Evolutionary conservation across 2,888 invertebrate species (phyloP), one percentile per base, ranked within the genome.

Genomic region (Chydorus sphaericus): DNA sequence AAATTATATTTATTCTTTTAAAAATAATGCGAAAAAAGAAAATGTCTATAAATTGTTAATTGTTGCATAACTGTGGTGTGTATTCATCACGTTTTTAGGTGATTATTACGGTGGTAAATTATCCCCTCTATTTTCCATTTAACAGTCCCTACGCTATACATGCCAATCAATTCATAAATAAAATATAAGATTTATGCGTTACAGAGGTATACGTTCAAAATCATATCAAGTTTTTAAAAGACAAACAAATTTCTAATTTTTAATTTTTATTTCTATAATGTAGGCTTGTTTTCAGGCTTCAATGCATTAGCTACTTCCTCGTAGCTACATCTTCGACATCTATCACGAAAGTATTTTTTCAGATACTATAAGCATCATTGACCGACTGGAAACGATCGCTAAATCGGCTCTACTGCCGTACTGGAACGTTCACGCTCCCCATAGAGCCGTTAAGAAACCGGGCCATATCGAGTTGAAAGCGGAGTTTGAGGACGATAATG

Each of bases 221-320:
- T n/a, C 7, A 44, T 14, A 26, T 44, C 20, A n/a, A 8, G 10
- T 8, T n/a, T 38, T 18, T n/a, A 16, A 44, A 33, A 44, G n/a
- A n/a, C n/a, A n/a, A n/a, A n/a, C n/a, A n/a, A n/a, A n/a, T 44
- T 44, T 44, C 11, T 16, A 7, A 38, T n/a, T 14, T 8, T 16
- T n/a, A 14, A 18, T 18, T n/a, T 20, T n/a, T n/a, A n/a, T n/a
- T n/a, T 8, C 2, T n/a, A 39, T n/a, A 3, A 39, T 14, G 20
- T 26, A 44, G 11, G 57, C 57, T 54, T 57, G 57, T 11, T 52
- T 28, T 31, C 53, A 57, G 16, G 57, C 57, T n/a, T 53, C 44
- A 11, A 14, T 44, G n/a, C 33, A 54, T 26, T 57, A 57, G 20
- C 44, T 44, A 16, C 39, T 54, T 30, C 57, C 57, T 10, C 53